phyloP scores from a whole-genome alignment of 1,140 invertebrate genomes.

The Pinna nobilis region DNA sequence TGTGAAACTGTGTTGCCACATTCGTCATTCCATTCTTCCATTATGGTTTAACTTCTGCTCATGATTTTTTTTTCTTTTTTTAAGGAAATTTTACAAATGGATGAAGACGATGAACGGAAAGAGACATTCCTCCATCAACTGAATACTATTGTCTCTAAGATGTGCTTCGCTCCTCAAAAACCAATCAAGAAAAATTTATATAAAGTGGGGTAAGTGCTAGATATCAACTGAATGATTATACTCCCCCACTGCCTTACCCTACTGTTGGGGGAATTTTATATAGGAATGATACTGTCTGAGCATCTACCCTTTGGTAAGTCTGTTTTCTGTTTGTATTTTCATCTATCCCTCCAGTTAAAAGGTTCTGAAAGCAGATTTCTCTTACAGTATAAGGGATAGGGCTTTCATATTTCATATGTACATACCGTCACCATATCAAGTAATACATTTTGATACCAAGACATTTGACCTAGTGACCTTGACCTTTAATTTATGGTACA shows the following conservation, averaged over 20 bases:
- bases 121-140: conserved; percentile 64
- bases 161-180: conserved; percentile 59
- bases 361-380: no score
- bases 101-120: conserved; percentile 69
- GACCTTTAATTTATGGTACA: no score
- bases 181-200: conserved; percentile 60
- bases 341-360: no score
- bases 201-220: conserved; percentile 59
- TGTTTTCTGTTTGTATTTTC: neutral
- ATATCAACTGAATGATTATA: neutral
- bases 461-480: no score
- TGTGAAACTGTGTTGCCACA: no score
- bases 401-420: no score
- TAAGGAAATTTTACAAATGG: conserved; percentile 61
- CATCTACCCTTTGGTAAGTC: neutral
- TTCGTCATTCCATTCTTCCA: no score
- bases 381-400: no score
- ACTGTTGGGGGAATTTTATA: conserved; percentile 1
- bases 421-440: no score
- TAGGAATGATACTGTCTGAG: neutral
- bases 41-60: no score
- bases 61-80: conserved; percentile 8
- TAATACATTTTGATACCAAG: no score
- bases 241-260: neutral
- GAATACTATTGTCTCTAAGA: conserved; percentile 55